Base-by-base conservation (phyloP, 2,888 invertebrate genomes). In the Rhaphigaster nebulosa region DNA sequence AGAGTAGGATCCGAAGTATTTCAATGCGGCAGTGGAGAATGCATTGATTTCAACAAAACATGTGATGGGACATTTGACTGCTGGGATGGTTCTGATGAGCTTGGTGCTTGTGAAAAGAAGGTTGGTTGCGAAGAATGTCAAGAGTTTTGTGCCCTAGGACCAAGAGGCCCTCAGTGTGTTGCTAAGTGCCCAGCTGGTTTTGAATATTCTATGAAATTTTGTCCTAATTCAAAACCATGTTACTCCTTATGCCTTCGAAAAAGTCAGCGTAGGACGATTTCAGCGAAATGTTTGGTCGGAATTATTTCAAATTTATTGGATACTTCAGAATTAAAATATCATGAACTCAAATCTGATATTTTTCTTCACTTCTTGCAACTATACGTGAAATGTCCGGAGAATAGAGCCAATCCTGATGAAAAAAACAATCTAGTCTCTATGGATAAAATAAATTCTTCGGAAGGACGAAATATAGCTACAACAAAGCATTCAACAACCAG, bases 71-170 rank as follows among this genome's bases (percentile, higher is more conserved):
- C 5, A 15, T 45, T 84, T 3, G 84, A 84, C 84, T 84, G 84
- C 84, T 84, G 84, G 84, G 84, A 84, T n/a, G 84, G 84, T 15
- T 45, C 84, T 45, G 84, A 84, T 26, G 84, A 84, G 38, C 45
- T 50, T 12, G 84, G 84, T n/a, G 3, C 45, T 50, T 84, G 84
- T n/a, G 13, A 13, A 13, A n/a, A 84, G 13, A 50, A 1, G n/a
- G 18, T 1, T n/a, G 45, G 45, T 5, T 84, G 84, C 84, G 26
- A n/a, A 50, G n/a, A 5, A 15, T 84, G 84, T 13, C 5, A 18
- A 13, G 84, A 18, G 15, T 15, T 15, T 15, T 84, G 84, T 45
- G 45, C 8, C 13, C 3, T 13, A 8, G 45, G 45, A 2, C 84
- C 84, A n/a, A 84, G 84, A 13, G 84, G 45, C 0, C 84, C 41